Evolutionary conservation across 2,797 vertebrate genomes (phyloP).

Genomic region (Lithobates sylvaticus): DNA sequence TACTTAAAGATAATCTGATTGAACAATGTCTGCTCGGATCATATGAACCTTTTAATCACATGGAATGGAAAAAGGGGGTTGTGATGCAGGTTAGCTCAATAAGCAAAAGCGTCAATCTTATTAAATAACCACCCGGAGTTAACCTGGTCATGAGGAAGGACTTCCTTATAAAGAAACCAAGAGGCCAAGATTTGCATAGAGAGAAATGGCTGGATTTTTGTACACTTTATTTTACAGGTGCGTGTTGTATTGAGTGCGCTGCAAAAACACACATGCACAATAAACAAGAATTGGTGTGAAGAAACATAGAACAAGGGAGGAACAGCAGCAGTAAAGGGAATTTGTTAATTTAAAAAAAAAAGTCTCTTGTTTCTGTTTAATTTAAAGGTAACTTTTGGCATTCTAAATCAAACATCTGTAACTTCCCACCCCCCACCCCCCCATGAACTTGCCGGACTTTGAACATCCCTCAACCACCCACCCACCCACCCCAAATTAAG

Average conservation of each 20-base stretch:
- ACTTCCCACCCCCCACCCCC: background rate
- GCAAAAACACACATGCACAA: slow-evolving; percentile 85
- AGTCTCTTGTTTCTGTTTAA: slow-evolving; percentile 66
- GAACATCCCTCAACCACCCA: slow-evolving; percentile 15
- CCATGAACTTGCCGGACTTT: slow-evolving; percentile 70
- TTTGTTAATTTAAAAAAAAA: slow-evolving; percentile 73
- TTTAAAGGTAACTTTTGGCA: slow-evolving; percentile 81
- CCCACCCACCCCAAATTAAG: slow-evolving; percentile 66
- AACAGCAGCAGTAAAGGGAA: slow-evolving; percentile 84
- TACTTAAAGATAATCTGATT: background rate
- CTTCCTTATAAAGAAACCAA: slow-evolving; percentile 23
- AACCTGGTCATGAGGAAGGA: background rate
- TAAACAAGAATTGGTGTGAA: slow-evolving; percentile 73
- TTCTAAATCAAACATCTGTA: slow-evolving; percentile 68
- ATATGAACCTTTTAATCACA: background rate
- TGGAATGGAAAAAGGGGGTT: background rate
- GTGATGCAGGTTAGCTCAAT: background rate
- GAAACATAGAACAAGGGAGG: slow-evolving; percentile 62
- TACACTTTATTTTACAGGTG: slow-evolving; percentile 77
- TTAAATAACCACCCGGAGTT: background rate
- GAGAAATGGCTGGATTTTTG: slow-evolving; percentile 63
- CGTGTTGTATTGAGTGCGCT: slow-evolving; percentile 80
- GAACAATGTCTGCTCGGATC: background rate
- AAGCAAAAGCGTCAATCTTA: background rate
- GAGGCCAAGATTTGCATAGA: slow-evolving; percentile 73